These are phyloP conservation scores for Pseudochirops corinnae DNA, from an alignment of 2,797 vertebrate species.

Conservation along the genomic window DNA sequence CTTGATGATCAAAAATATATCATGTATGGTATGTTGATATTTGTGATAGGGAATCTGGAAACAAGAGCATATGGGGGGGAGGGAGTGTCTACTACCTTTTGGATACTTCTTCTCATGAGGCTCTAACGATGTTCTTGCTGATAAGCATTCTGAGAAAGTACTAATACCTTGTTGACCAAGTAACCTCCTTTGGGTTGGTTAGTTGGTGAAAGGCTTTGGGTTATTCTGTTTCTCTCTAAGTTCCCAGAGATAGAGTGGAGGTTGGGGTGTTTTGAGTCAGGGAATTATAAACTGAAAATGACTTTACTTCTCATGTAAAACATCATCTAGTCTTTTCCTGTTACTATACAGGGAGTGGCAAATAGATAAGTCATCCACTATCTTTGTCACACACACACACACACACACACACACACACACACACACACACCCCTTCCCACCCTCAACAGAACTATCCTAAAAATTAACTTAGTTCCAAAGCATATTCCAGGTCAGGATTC, in stretches of 20 bases:
- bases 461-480: not conserved
- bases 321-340: conserved; percentile 14
- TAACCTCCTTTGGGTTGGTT: conserved; percentile 31
- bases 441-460: not conserved
- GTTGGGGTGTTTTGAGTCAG: conserved; percentile 27
- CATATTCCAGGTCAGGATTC: not conserved
- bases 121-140: not conserved
- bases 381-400: not conserved
- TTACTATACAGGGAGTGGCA: not conserved
- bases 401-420: not conserved
- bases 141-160: conserved; percentile 20
- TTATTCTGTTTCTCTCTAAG: not conserved
- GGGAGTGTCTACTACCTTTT: too few species aligned
- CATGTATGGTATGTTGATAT: not conserved
- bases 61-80: not conserved
- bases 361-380: not conserved
- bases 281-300: conserved; percentile 49
- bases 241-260: not conserved
- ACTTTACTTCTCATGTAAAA: not conserved
- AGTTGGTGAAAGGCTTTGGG: conserved; percentile 30
- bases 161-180: conserved; percentile 12
- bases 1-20: not conserved
- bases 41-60: not conserved
- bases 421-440: not conserved
- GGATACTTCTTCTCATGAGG: not conserved